A percentile compares a stretch with the other conserved stretches of the same genome.
These are phyloP conservation scores for Quadriops clusia DNA, from an alignment of 2,888 invertebrate species.

Conservation along the genomic window DNA sequence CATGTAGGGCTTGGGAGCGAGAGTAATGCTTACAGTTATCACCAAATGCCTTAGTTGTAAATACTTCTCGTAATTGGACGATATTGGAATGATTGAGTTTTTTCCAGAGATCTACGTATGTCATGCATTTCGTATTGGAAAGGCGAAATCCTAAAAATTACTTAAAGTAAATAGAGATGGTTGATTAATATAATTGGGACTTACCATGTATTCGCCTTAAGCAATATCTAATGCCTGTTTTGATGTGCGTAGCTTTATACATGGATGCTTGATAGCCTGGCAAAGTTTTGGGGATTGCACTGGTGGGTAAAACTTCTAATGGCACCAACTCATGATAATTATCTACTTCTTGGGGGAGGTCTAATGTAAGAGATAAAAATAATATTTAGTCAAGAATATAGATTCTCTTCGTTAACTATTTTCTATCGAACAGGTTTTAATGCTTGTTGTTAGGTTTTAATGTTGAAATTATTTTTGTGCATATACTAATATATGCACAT, in stretches of 20 bases:
- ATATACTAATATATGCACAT: too few species aligned
- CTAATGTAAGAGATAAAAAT: constrained; percentile 38
- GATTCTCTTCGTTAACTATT: too few species aligned
- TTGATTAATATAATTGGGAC: constrained; percentile 6
- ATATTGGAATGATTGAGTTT: constrained; percentile 91
- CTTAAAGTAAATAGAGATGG: neutral
- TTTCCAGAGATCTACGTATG: constrained; percentile 87
- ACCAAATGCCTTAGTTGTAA: constrained; percentile 91
- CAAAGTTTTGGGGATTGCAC: constrained; percentile 50
- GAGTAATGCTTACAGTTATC: constrained; percentile 78
- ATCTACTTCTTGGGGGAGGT: constrained; percentile 79
- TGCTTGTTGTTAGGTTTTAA: too few species aligned
- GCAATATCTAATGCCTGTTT: constrained; percentile 75
- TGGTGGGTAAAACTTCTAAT: constrained; percentile 55
- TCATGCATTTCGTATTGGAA: constrained; percentile 72
- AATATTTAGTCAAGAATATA: neutral
- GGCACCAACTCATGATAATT: constrained; percentile 82
- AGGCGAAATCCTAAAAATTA: constrained; percentile 56
- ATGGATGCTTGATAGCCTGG: constrained; percentile 69
- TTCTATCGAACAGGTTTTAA: too few species aligned
- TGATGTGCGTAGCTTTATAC: constrained; percentile 82
- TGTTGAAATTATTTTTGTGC: too few species aligned
- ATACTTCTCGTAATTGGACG: constrained; percentile 82
- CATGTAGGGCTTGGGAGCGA: constrained; percentile 22
- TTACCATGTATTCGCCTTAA: constrained; percentile 77